Evolutionary conservation across 2,113 vertebrate genomes (phyloP).

Genomic region (Scomber scombrus): DNA sequence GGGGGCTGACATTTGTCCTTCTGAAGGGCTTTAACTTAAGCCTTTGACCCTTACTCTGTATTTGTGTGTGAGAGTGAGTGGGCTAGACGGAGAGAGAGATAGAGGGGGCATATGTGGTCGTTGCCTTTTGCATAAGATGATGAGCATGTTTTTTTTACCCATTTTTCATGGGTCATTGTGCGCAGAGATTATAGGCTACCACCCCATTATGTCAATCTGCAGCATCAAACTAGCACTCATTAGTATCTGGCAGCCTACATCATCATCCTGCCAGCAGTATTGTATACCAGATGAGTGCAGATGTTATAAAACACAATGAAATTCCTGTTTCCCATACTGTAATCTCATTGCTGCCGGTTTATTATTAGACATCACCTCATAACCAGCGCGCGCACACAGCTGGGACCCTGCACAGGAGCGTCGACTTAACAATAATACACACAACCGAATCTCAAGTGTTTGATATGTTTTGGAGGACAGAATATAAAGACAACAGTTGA

Average conservation of each 20-base stretch:
- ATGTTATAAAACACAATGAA: slow-evolving; percentile 62
- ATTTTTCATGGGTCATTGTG: slow-evolving; percentile 56
- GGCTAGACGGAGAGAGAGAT: slow-evolving; percentile 30
- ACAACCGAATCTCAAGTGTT: neutral
- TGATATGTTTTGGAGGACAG: neutral
- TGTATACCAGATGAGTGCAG: slow-evolving; percentile 49
- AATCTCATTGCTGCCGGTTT: slow-evolving; percentile 41
- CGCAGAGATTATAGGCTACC: slow-evolving; percentile 44
- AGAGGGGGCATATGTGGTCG: slow-evolving; percentile 35
- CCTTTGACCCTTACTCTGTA: slow-evolving; percentile 59
- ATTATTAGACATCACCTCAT: slow-evolving; percentile 54
- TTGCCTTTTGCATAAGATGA: slow-evolving; percentile 62
- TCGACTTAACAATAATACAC: neutral
- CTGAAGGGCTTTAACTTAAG: slow-evolving; percentile 55
- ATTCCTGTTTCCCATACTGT: slow-evolving; percentile 54
- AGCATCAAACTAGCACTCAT: slow-evolving; percentile 25
- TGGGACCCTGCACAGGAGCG: slow-evolving; percentile 24
- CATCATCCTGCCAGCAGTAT: slow-evolving; percentile 25
- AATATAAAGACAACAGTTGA: neutral
- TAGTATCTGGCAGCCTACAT: slow-evolving; percentile 42
- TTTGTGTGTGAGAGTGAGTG: slow-evolving; percentile 43
- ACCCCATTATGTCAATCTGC: slow-evolving; percentile 57
- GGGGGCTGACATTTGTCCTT: slow-evolving; percentile 42
- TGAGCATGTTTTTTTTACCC: slow-evolving; percentile 5
- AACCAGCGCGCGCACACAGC: slow-evolving; percentile 31